These are phyloP conservation scores for Microcebus ravelobensis DNA, from an alignment of 2,113 vertebrate genomes.

Conservation along the genomic window DNA sequence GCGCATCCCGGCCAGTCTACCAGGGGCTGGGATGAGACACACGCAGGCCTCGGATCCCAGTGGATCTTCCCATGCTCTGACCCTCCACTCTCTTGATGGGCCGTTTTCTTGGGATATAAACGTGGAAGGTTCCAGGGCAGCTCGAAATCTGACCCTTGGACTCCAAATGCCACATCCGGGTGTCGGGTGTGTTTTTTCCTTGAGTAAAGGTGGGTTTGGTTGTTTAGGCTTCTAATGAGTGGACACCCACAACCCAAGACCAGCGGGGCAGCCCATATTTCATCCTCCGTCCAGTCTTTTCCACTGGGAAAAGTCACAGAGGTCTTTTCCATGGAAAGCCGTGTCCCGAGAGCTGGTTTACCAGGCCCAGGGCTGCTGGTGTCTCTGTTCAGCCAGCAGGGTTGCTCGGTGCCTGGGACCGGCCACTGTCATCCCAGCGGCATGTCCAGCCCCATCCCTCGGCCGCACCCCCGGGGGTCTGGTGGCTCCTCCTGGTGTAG, in stretches of 20 bases:
- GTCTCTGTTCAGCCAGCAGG: rapidly evolving
- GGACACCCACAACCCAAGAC: not conserved
- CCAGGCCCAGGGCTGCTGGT: rapidly evolving
- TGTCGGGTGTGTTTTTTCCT: not conserved
- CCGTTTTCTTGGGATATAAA: not conserved
- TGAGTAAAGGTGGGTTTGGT: not conserved
- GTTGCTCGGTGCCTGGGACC: not conserved
- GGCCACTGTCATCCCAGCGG: not conserved
- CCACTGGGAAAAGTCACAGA: rapidly evolving
- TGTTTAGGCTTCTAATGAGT: not conserved
- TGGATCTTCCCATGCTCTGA: no score
- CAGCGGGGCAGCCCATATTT: rapidly evolving
- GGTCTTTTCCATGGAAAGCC: no score
- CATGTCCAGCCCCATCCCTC: not conserved
- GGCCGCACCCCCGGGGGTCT: not conserved
- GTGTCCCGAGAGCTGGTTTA: not conserved
- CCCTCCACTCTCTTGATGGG: not conserved
- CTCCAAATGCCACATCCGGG: not conserved
- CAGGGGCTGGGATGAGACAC: not conserved
- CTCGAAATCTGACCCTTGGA: not conserved
- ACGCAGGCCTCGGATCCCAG: not conserved
- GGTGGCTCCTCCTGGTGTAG: no score
- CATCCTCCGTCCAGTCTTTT: no score
- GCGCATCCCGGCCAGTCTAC: not conserved
- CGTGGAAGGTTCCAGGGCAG: not conserved